Base-by-base conservation (phyloP, 2,888 invertebrate genomes). In the Lasioglossum zephyrum region DNA sequence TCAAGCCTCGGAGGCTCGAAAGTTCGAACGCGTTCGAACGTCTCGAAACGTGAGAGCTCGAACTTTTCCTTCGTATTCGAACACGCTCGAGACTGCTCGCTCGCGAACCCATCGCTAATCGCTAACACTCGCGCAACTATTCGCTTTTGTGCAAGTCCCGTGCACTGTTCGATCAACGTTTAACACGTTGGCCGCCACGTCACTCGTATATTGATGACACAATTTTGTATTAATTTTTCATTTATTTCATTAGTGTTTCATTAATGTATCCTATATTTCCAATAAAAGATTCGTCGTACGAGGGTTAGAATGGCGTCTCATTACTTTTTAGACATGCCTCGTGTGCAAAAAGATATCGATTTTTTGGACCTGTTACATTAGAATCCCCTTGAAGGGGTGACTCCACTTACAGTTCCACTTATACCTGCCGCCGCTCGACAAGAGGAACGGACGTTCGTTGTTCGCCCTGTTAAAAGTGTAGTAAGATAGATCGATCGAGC, bases 401-500 rank as follows among this genome's bases (percentile, higher is more conserved):
- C 8, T 53, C 22, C 53, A 9, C 22, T 53, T 53, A 53, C 3
- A 53, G 53, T 22, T 53, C 53, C 53, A n/a, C n/a, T 53, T 31
- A 36, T 66, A 5, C 18, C 36, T 31, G 2, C 66, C 18, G 31
- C 22, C 18, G 16, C 31, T 31, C 18, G 66, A 36, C 22, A 8
- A 9, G 2, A 16, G 36, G 66, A 8, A 66, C 66, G 36, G 31
- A 36, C 36, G 4, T 9, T 36, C 18, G 69, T 57, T 75, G 75
- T 78, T 72, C 79, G 73, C 70, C 81, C 85, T 83, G 86, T 90
- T 85, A 87, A 89, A 89, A 86, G 88, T 77, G 70, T 79, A 83
- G 77, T 73, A 82, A 88, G 81, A 85, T 91, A 91, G 91, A 90
- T 90, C 89, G 89, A 90, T 86, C 87, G 85, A 87, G 88, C 88